phyloP scores from a whole-genome alignment of 2,888 invertebrate genomes.

The Cacoxenus indagator region DNA sequence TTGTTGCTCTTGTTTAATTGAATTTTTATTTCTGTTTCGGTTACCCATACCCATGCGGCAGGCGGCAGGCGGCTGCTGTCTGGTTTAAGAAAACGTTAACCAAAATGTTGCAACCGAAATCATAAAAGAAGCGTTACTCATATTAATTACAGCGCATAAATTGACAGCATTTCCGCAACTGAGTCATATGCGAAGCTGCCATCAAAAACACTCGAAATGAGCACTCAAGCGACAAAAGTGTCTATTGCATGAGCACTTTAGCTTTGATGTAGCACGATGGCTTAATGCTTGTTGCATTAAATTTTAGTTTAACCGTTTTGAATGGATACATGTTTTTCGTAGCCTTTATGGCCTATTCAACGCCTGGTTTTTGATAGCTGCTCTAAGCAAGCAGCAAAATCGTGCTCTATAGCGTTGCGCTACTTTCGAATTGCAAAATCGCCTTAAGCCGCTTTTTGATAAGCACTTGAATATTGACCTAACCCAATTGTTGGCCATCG shows the following conservation, averaged over 20 bases:
- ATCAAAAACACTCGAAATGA: background rate
- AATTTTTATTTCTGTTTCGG: slow-evolving; percentile 33
- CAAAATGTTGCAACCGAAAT: background rate
- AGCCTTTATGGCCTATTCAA: background rate
- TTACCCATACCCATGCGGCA: too few relatives aligned
- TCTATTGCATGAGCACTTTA: background rate
- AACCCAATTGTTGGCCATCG: background rate
- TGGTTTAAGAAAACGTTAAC: background rate
- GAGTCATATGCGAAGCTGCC: slow-evolving; percentile 44
- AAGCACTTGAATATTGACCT: slow-evolving; percentile 10
- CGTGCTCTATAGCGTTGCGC: too few relatives aligned
- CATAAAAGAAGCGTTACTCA: background rate
- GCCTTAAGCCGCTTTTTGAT: background rate
- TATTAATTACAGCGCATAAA: slow-evolving; percentile 16
- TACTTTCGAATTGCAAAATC: too few relatives aligned
- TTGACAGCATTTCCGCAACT: slow-evolving; percentile 40
- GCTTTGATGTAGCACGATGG: background rate
- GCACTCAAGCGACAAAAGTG: background rate
- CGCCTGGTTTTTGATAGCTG: background rate
- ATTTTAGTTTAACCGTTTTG: background rate
- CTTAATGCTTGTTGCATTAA: background rate
- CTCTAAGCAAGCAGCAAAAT: too few relatives aligned
- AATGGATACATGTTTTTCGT: background rate
- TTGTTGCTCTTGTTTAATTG: slow-evolving; percentile 22
- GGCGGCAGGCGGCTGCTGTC: background rate